Conservation (phyloP, 2,113 vertebrate genomes). For the Opisthocomus hoazin region DNA sequence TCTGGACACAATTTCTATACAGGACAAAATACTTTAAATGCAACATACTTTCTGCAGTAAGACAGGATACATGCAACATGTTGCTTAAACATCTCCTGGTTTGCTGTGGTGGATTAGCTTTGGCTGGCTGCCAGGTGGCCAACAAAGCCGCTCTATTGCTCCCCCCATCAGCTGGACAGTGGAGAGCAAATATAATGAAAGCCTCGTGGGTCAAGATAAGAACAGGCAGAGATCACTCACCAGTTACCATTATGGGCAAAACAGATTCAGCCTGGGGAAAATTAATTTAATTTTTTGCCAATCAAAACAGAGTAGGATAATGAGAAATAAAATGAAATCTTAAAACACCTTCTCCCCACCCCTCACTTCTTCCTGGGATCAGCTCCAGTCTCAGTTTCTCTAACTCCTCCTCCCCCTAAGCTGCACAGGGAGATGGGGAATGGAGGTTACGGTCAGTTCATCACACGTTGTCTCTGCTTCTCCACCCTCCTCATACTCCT, state of each 20-base stretch:
- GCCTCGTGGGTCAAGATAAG: fast-evolving
- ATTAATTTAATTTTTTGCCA: background rate
- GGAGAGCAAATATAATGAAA: background rate
- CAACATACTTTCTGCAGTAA: background rate
- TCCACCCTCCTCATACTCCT: background rate
- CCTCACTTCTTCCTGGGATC: background rate
- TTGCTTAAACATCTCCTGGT: background rate
- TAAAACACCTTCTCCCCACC: background rate
- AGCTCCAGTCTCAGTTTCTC: background rate
- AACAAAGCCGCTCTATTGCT: background rate
- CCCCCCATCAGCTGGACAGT: background rate
- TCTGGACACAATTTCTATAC: background rate
- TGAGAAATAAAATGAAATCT: background rate
- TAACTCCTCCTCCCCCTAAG: fast-evolving
- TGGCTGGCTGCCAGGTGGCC: background rate
- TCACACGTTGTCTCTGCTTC: background rate
- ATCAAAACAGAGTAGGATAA: background rate
- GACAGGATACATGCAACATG: background rate
- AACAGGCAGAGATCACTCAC: background rate
- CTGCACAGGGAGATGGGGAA: fast-evolving
- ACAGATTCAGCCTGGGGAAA: background rate
- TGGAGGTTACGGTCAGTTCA: fast-evolving
- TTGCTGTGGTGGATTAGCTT: background rate
- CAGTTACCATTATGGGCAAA: background rate
- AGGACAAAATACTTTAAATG: background rate